phyloP scores from a whole-genome alignment of 2,888 invertebrate genomes.

The Electrophaes corylata region DNA sequence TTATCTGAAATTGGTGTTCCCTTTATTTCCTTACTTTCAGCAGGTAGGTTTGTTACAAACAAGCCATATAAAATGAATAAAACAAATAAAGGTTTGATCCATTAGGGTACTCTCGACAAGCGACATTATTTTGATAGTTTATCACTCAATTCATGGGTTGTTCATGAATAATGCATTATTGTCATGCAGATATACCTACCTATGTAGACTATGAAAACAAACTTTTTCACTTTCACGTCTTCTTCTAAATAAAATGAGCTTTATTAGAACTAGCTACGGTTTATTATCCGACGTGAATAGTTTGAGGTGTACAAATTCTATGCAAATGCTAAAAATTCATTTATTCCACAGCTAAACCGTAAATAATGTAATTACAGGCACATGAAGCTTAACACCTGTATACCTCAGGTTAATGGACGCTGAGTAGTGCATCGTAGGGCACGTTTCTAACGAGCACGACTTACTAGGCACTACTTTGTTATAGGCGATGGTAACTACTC shows the following conservation, averaged over 20 bases:
- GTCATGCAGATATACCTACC: slow-evolving; percentile 47
- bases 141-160: slow-evolving; percentile 46
- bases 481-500: no score
- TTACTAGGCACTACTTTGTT: no score
- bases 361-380: no score
- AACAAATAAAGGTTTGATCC: slow-evolving; percentile 28
- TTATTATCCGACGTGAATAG: no score
- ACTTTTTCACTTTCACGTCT: background rate
- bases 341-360: no score
- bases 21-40: background rate
- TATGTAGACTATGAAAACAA: background rate
- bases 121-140: slow-evolving; percentile 40
- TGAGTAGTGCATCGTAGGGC: no score
- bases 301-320: no score
- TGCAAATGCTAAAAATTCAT: no score
- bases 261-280: background rate
- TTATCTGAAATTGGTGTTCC: background rate
- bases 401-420: no score
- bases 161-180: slow-evolving; percentile 68
- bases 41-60: background rate
- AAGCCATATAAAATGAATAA: background rate
- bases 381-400: no score
- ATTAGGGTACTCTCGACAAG: slow-evolving; percentile 27
- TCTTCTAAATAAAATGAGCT: background rate
- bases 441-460: no score